These are phyloP conservation scores for Chesias legatella DNA, from an alignment of 2,888 invertebrate genomes.

Conservation along the genomic window DNA sequence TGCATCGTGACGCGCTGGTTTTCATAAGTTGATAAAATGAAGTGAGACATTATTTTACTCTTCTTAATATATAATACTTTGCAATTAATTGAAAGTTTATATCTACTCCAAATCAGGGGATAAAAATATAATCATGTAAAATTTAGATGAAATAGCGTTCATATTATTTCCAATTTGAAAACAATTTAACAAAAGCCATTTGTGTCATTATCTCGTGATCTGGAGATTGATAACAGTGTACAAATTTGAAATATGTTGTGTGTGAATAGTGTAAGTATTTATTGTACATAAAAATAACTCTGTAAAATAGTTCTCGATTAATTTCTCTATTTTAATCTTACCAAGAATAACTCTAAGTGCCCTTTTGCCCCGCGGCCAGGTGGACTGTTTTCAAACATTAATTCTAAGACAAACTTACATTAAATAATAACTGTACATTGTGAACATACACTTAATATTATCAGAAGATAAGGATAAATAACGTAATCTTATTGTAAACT, in stretches of 20 bases:
- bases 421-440: conserved; percentile 78
- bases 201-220: no score
- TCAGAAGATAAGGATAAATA: conserved; percentile 28
- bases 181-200: no score
- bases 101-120: no score
- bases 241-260: background rate
- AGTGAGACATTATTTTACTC: no score
- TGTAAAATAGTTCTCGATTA: conserved; percentile 40
- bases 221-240: no score
- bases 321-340: conserved; percentile 38
- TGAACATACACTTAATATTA: conserved; percentile 77
- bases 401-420: conserved; percentile 59
- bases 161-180: no score
- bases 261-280: conserved; percentile 14
- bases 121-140: no score
- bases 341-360: conserved; percentile 68
- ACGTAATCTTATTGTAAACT: conserved; percentile 78
- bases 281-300: conserved; percentile 22
- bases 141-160: no score
- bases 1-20: no score
- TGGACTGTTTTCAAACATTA: conserved; percentile 72
- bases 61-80: no score
- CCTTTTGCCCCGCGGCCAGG: conserved; percentile 73
- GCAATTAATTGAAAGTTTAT: no score
- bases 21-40: no score